Evolutionary conservation across 35 echinoderm and acorn worm species (phyloP), one percentile per base, ranked within the genome.

Genomic region (Ptychodera flava): DNA sequence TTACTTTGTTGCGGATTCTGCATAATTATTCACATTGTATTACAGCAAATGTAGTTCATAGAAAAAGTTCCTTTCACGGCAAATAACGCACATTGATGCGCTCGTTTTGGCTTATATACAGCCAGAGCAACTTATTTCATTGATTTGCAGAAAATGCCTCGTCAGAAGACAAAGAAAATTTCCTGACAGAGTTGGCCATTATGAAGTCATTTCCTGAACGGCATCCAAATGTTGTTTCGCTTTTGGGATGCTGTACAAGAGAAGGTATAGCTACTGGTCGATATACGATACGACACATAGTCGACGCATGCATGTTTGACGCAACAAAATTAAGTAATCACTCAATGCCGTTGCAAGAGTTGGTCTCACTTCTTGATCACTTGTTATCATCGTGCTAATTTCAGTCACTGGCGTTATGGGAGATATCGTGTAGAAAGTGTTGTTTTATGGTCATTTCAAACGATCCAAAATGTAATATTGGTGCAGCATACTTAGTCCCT

Each of bases 211-310:
- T 97, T 0, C 45, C 45, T 12, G 91, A 85, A 77, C 78, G 28
- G 38, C 94, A 97, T 79, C 88, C 91, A 29, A 97, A 97, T 38
- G 82, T 97, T n/a, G 94, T 97, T 64, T 88, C 31, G 28, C 33
- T 97, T 29, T 80, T 90, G 0, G 94, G 94, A 32, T 93, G 88
- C 86, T 97, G 94, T 36, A 97, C 91, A 28, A 91, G 91, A 6
- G 1, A 33, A 38, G 94, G 94, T 97, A 86, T 64, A 22, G 45
- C 22, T 22, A 64, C 45, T 12, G 45, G 45, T 22, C 22, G 45
- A 12, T 64, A 64, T 6, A 64, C 6, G 22, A 64, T 64, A 22
- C 6, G 6, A 64, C 45, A 64, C 45, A 64, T 64, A 22, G 22
- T 12, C 45, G 22, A 64, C 6, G 22, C 45, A 64, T 64, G 45